Conservation (phyloP, 1,140 invertebrate genomes). For the Pygmarrhopalites habei region DNA sequence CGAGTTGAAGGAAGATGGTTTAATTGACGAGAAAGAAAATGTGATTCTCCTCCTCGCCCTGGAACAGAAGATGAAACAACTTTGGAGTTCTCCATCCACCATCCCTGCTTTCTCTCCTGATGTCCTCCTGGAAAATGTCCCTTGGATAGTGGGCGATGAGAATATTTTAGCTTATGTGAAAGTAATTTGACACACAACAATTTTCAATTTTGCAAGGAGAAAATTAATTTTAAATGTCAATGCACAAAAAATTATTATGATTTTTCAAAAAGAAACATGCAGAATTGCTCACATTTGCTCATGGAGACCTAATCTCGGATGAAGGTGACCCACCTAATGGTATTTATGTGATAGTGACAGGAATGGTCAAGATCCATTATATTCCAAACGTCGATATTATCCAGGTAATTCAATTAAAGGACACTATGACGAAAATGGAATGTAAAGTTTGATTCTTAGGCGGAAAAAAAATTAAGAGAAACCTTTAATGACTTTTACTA, state of each 20-base stretch:
- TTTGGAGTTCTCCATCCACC: constrained; percentile 31
- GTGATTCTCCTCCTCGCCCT: constrained; percentile 16
- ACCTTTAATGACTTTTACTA: constrained; percentile 1
- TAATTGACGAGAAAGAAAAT: constrained; percentile 36
- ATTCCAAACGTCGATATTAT: constrained; percentile 20
- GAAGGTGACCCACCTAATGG: constrained; percentile 40
- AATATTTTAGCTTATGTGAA: constrained; percentile 10
- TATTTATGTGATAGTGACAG: constrained; percentile 45
- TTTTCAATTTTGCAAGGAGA: too few relatives aligned
- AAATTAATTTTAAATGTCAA: too few relatives aligned
- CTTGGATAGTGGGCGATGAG: constrained; percentile 22
- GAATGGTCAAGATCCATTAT: constrained; percentile 44
- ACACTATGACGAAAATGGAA: too few relatives aligned
- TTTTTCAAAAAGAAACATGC: constrained; percentile 19
- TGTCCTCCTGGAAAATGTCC: constrained; percentile 16
- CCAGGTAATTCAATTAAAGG: constrained; percentile 11
- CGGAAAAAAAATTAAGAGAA: too few relatives aligned
- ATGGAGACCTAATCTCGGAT: constrained; percentile 39
- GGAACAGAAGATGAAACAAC: constrained; percentile 36
- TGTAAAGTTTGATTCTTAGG: too few relatives aligned
- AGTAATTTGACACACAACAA: constrained; percentile 4
- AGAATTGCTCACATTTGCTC: background rate
- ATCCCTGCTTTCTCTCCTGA: constrained; percentile 16
- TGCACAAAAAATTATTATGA: too few relatives aligned
- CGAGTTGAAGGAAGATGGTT: constrained; percentile 44